These are phyloP conservation scores for Drosophila bipectinata DNA, from an alignment of 1,140 invertebrate genomes.

Conservation along the genomic window DNA sequence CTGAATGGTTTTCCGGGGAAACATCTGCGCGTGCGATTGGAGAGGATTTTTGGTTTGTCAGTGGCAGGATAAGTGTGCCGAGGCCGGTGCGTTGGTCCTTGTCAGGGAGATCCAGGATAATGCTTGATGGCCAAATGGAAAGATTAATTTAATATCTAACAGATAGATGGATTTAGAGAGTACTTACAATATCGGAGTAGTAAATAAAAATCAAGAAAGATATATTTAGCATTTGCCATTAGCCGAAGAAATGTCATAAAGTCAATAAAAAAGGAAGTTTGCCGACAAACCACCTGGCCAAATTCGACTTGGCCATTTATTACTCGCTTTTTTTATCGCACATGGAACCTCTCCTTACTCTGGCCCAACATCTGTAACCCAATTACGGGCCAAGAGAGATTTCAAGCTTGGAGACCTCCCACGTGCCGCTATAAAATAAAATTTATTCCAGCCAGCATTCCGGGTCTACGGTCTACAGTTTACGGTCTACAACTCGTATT, in stretches of 20 bases:
- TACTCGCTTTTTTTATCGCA: conserved; percentile 26
- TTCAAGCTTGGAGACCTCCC: conserved; percentile 39
- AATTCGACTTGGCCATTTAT: conserved; percentile 6
- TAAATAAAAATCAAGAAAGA: neutral
- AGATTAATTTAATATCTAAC: too few relatives aligned
- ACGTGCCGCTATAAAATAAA: conserved; percentile 42
- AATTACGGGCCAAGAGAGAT: conserved; percentile 24
- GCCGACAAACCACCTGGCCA: neutral
- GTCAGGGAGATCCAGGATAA: conserved; percentile 17
- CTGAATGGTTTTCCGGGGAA: conserved; percentile 52
- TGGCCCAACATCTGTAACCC: conserved; percentile 36
- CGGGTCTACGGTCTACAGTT: conserved; percentile 5
- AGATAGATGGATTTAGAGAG: too few relatives aligned
- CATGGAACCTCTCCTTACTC: conserved; percentile 15
- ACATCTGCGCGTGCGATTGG: conserved; percentile 66
- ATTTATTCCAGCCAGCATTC: conserved; percentile 32
- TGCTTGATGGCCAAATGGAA: conserved; percentile 1
- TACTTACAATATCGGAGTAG: too few relatives aligned
- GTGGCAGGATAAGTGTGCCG: conserved; percentile 37
- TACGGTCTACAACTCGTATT: conserved; percentile 24
- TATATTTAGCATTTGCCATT: neutral
- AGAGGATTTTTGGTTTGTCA: conserved; percentile 28
- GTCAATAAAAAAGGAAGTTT: neutral
- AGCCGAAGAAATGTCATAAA: neutral
- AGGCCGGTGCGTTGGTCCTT: conserved; percentile 40